phyloP scores from a whole-genome alignment of 2,888 invertebrate species.

The Ethmia dodecea region DNA sequence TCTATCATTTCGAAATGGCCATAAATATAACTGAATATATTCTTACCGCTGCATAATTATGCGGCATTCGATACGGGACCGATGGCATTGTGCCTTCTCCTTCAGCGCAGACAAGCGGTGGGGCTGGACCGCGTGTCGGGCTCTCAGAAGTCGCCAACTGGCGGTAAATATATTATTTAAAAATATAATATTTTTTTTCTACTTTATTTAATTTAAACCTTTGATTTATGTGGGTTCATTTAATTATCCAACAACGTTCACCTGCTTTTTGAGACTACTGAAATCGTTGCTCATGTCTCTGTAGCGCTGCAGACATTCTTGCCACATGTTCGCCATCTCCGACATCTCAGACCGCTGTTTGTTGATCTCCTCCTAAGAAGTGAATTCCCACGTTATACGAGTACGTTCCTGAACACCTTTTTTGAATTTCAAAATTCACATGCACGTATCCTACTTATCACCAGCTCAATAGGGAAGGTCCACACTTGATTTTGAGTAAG shows the following conservation, averaged over 20 bases:
- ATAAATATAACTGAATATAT: neutral
- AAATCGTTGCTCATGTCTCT: conserved; percentile 68
- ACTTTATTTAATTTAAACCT: no score
- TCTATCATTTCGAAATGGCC: no score
- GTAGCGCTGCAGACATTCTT: conserved; percentile 68
- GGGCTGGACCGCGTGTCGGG: conserved; percentile 37
- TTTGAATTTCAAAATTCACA: neutral
- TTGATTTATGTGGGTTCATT: no score
- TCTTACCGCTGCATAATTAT: conserved; percentile 32
- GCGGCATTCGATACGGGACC: conserved; percentile 42
- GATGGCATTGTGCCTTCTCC: conserved; percentile 42
- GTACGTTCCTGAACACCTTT: no score
- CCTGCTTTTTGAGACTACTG: conserved; percentile 62
- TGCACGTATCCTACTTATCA: neutral
- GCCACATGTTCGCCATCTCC: conserved; percentile 70
- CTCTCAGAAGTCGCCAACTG: conserved; percentile 46
- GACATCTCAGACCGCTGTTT: conserved; percentile 69
- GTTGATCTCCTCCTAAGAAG: conserved; percentile 64
- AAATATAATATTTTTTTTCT: no score
- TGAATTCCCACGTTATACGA: no score
- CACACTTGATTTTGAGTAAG: no score
- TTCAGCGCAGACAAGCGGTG: conserved; percentile 42
- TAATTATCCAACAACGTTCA: conserved; percentile 15
- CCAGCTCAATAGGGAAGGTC: no score
- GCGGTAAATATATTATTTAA: conserved; percentile 2